Percentiles rank a stretch among this genome's conserved stretches.
Evolutionary conservation across 2,113 vertebrate genomes (phyloP).

Genomic region (Spilogale gracilis): DNA sequence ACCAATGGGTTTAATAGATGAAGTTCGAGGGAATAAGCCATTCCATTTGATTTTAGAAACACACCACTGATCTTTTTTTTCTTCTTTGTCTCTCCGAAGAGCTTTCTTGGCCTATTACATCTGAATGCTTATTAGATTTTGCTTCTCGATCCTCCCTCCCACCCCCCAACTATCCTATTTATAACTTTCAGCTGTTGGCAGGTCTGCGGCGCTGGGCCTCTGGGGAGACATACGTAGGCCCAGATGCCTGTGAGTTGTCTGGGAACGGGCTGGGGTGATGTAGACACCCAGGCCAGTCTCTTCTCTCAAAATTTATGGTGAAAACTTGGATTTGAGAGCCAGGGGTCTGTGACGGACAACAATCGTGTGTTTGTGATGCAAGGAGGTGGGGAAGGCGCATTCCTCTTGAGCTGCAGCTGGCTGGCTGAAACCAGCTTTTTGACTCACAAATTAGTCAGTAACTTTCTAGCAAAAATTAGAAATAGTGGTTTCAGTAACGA

Average conservation of each 20-base stretch:
- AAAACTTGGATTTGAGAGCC: conserved; percentile 15
- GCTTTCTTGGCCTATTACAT: conserved; percentile 36
- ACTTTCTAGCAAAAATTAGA: conserved; percentile 69
- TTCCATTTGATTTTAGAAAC: not conserved
- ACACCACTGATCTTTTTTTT: not conserved
- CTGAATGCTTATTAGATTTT: conserved; percentile 45
- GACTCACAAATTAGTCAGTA: conserved; percentile 67
- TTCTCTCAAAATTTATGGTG: conserved; percentile 50
- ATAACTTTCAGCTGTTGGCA: conserved; percentile 78
- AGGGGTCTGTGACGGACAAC: not conserved
- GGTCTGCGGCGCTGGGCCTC: conserved; percentile 50
- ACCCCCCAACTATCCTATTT: conserved; percentile 68
- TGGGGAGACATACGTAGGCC: conserved; percentile 48
- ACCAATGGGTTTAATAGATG: not conserved
- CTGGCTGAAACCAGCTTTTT: conserved; percentile 19
- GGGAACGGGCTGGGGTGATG: conserved; percentile 51
- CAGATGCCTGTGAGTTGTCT: conserved; percentile 67
- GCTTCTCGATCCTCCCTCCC: not conserved
- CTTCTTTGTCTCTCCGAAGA: conserved; percentile 21
- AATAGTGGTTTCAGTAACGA: not conserved
- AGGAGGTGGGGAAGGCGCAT: not conserved
- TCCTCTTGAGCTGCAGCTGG: not conserved
- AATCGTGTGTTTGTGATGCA: not conserved
- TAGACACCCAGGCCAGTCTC: not conserved
- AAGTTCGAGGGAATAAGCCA: rapidly evolving